Evolutionary conservation across 1,140 invertebrate species (phyloP).

Genomic region (Zaprionus vittiger): DNA sequence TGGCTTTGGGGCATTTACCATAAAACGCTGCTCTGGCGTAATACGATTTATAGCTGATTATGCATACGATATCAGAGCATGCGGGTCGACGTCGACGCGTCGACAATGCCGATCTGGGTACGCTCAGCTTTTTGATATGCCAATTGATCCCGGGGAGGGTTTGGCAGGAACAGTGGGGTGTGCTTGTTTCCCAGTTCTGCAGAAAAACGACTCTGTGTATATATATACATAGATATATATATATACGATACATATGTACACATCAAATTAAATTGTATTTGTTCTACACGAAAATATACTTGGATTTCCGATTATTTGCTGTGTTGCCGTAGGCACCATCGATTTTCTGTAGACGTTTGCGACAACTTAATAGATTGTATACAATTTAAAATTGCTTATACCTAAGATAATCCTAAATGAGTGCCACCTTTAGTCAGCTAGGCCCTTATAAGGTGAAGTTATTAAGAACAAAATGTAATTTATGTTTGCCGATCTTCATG

Average conservation of each 20-base stretch:
- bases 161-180: conserved; percentile 2
- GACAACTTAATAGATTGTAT: neutral
- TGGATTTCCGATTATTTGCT: neutral
- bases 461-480: no score
- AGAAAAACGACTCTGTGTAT: conserved; percentile 18
- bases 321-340: neutral
- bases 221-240: neutral
- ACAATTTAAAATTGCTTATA: no score
- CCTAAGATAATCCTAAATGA: neutral
- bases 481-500: no score
- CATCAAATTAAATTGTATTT: no score
- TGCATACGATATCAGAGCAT: conserved; percentile 20
- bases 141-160: conserved; percentile 13
- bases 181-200: conserved; percentile 20
- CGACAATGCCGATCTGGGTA: neutral
- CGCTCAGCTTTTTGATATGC: conserved; percentile 12
- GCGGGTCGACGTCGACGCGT: conserved; percentile 7
- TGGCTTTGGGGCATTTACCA: conserved; percentile 10
- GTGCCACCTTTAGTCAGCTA: no score
- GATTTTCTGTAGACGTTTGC: fast-evolving
- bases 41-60: conserved; percentile 7
- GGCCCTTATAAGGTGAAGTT: no score
- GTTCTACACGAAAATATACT: no score
- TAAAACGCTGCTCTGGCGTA: conserved; percentile 3
- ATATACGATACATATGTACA: no score